Evolutionary conservation across 2,888 invertebrate genomes (phyloP).

Genomic region (Pantelozetes paolii): DNA sequence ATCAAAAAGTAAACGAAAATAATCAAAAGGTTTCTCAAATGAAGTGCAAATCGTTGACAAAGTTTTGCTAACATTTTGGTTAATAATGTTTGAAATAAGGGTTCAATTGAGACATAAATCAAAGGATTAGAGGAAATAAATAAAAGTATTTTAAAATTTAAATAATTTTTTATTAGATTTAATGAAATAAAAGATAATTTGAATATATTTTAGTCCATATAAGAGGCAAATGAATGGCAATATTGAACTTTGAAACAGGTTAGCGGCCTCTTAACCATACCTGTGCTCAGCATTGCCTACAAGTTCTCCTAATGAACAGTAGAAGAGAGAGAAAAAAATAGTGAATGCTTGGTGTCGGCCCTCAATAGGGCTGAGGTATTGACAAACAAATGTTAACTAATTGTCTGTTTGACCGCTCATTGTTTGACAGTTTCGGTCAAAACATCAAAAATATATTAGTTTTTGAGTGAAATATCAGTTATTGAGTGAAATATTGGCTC

Average conservation of each 20-base stretch:
- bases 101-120: too few relatives aligned
- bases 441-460: not conserved
- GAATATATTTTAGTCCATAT: slow-evolving; percentile 3
- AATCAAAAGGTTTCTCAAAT: too few relatives aligned
- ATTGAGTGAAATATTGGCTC: not conserved
- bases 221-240: not conserved
- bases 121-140: not conserved
- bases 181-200: slow-evolving; percentile 1
- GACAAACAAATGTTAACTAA: slow-evolving; percentile 22
- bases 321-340: not conserved
- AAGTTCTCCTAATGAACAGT: slow-evolving; percentile 9
- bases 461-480: slow-evolving; percentile 7
- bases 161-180: not conserved
- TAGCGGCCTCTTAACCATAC: slow-evolving; percentile 24
- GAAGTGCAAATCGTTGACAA: too few relatives aligned
- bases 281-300: slow-evolving; percentile 11
- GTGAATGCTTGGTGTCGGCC: slow-evolving; percentile 6
- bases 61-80: too few relatives aligned
- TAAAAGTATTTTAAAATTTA: not conserved
- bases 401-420: not conserved
- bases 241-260: slow-evolving; percentile 28
- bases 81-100: too few relatives aligned
- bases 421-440: not conserved
- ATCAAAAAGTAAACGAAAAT: too few relatives aligned
- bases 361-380: slow-evolving; percentile 14